Conservation (phyloP, 2,888 invertebrate genomes). For the Catocala nupta region DNA sequence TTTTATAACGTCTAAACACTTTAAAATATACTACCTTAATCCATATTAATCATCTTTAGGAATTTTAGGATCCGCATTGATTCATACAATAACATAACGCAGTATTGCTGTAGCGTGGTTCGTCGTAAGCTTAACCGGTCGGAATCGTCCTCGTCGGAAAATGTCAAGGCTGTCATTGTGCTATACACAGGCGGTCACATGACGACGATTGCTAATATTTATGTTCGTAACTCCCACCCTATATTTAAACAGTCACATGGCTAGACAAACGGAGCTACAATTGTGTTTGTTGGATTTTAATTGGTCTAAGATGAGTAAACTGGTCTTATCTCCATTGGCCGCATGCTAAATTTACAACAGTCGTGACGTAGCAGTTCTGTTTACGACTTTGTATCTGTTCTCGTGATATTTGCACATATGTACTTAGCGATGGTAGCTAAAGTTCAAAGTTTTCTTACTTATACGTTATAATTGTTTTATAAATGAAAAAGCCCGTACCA, state of each 20-base stretch:
- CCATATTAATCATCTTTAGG: constrained; percentile 3
- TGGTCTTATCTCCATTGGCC: constrained; percentile 5
- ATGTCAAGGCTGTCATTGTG: constrained; percentile 68
- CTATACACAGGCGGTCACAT: constrained; percentile 56
- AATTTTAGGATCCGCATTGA: constrained; percentile 23
- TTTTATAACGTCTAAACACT: no score
- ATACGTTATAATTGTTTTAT: no score
- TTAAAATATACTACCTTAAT: neutral
- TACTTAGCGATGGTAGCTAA: no score
- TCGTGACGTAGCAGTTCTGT: constrained; percentile 10
- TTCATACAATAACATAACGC: constrained; percentile 20
- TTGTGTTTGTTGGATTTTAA: constrained; percentile 37
- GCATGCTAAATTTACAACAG: neutral
- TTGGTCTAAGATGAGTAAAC: constrained; percentile 23
- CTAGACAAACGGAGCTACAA: constrained; percentile 24
- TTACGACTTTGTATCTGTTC: neutral
- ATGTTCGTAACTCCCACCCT: constrained; percentile 44
- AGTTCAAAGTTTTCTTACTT: no score
- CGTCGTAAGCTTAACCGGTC: constrained; percentile 60
- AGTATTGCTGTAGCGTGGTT: constrained; percentile 41
- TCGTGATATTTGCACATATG: no score
- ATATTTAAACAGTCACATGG: constrained; percentile 44
- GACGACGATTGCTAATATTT: constrained; percentile 55
- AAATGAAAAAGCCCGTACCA: no score
- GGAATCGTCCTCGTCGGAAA: constrained; percentile 64